Evolutionary conservation across 2,797 vertebrate species (phyloP).

Genomic region (Pangasius larnaudii): DNA sequence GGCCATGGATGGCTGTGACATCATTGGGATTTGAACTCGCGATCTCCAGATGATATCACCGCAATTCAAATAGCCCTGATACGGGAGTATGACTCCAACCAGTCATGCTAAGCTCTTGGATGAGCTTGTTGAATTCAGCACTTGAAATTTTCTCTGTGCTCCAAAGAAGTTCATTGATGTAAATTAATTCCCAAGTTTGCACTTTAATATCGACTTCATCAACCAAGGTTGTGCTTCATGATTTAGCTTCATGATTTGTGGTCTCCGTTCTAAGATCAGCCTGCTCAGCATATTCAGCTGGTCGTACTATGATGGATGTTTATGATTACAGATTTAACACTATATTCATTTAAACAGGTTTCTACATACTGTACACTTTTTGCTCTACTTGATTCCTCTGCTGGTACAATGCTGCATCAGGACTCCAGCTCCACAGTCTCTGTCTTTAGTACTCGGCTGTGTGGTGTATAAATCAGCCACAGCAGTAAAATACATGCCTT

Average conservation of each 20-base stretch:
- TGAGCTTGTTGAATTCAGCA: not conserved
- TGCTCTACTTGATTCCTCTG: not conserved
- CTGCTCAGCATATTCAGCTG: not conserved
- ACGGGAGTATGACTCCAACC: not conserved
- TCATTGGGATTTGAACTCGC: not conserved
- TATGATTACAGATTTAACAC: not conserved
- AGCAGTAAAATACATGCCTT: slow-evolving; percentile 41
- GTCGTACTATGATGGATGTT: not conserved
- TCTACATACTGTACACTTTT: not conserved
- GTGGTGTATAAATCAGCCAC: slow-evolving; percentile 17
- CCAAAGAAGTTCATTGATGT: not conserved
- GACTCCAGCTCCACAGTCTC: not conserved
- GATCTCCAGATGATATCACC: not conserved
- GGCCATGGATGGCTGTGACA: not conserved
- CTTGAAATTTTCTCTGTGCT: not conserved
- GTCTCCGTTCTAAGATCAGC: not conserved
- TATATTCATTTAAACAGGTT: not conserved
- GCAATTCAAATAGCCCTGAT: too few species aligned
- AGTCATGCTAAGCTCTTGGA: not conserved
- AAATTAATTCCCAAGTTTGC: not conserved
- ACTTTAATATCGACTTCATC: not conserved
- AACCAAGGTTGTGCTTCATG: not conserved
- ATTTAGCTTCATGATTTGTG: not conserved
- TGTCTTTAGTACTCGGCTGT: not conserved
- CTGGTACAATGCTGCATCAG: not conserved